phyloP scores from a whole-genome alignment of 2,888 invertebrate genomes.

The Petrolisthes manimaculis region DNA sequence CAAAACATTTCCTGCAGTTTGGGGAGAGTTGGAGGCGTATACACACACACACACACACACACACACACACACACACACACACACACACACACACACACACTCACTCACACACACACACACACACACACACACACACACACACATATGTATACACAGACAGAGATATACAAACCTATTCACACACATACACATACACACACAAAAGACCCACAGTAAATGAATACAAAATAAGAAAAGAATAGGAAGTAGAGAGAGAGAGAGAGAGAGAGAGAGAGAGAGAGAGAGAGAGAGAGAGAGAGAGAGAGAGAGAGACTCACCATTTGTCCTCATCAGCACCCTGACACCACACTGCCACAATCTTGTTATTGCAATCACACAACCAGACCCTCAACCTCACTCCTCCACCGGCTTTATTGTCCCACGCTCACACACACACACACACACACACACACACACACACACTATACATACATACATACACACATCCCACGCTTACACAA shows the following conservation, averaged over 20 bases:
- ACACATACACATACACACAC: too few species aligned
- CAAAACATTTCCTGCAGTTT: conserved; percentile 3
- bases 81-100: conserved; percentile 6
- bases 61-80: conserved; percentile 4
- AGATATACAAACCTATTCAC: not conserved
- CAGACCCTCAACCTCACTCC: conserved; percentile 6
- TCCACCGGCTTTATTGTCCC: too few species aligned
- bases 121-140: conserved; percentile 2
- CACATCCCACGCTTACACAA: not conserved
- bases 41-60: conserved; percentile 28
- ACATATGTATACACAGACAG: not conserved
- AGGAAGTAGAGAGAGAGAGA: not conserved
- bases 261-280: not conserved
- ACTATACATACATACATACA: conserved; percentile 6
- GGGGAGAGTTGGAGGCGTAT: not conserved
- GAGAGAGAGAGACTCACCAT: not conserved
- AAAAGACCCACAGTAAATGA: too few species aligned
- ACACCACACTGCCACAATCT: conserved; percentile 23
- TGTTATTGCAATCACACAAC: conserved; percentile 39
- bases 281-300: not conserved
- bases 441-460: not conserved
- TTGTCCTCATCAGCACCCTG: not conserved
- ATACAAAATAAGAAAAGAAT: too few species aligned
- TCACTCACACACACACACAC: not conserved
- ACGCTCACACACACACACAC: not conserved